Conservation (phyloP, 2,888 invertebrate species). For the Mythimna pallens region DNA sequence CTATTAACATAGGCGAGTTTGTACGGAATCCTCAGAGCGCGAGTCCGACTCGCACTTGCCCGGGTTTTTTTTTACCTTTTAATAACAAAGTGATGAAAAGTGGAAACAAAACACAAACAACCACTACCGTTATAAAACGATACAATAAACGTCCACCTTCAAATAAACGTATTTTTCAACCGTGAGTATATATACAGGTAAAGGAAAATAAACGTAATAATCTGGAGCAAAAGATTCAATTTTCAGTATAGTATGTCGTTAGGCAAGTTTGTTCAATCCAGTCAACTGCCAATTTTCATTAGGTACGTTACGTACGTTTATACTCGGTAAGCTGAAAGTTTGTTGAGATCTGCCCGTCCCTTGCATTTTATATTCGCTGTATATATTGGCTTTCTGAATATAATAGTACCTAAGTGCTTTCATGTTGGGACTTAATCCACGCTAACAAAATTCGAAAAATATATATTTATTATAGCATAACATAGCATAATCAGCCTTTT, state of each 20-base stretch:
- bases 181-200: constrained; percentile 24
- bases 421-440: constrained; percentile 70
- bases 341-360: constrained; percentile 76
- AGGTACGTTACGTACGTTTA: constrained; percentile 73
- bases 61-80: not conserved
- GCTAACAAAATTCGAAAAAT: constrained; percentile 67
- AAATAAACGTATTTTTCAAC: constrained; percentile 56
- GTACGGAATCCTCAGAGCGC: too few relatives aligned
- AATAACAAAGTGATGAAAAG: constrained; percentile 30
- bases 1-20: too few relatives aligned
- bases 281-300: constrained; percentile 89
- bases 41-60: too few relatives aligned
- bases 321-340: constrained; percentile 78
- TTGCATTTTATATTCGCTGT: constrained; percentile 80
- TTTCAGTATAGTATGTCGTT: constrained; percentile 48
- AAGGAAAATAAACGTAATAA: constrained; percentile 44
- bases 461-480: constrained; percentile 24
- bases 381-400: constrained; percentile 79
- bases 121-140: constrained; percentile 33
- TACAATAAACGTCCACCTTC: constrained; percentile 44
- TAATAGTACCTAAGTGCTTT: constrained; percentile 60
- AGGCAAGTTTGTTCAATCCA: constrained; percentile 80
- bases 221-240: constrained; percentile 53
- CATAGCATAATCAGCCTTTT: too few relatives aligned
- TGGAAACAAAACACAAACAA: constrained; percentile 31